These are phyloP conservation scores for Idaea biselata DNA, from an alignment of 2,888 invertebrate genomes.

Conservation along the genomic window DNA sequence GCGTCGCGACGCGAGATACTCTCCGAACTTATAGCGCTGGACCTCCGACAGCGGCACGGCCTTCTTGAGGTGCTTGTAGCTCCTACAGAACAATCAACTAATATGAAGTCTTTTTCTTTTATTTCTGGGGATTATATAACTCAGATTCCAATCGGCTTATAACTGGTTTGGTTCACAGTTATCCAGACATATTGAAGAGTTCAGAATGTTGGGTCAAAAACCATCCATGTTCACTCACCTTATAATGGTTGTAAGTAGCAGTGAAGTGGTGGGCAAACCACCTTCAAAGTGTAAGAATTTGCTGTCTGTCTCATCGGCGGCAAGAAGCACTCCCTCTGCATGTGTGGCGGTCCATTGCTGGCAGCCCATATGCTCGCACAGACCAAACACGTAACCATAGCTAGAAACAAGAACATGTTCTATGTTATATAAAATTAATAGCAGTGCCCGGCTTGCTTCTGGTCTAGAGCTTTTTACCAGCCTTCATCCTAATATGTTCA, in stretches of 20 bases:
- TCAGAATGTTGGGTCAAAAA: no score
- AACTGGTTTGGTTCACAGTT: no score
- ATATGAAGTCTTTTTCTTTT: no score
- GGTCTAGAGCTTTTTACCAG: no score
- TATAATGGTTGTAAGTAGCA: conserved; percentile 80
- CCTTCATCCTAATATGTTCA: no score
- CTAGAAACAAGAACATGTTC: conserved; percentile 60
- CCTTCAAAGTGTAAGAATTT: conserved; percentile 95
- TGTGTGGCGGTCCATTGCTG: conserved; percentile 84
- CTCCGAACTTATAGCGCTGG: conserved; percentile 93
- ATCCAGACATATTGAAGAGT: no score
- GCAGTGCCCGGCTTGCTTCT: not conserved
- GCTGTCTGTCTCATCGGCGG: conserved; percentile 97
- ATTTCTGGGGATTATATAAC: no score
- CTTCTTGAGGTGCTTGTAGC: conserved; percentile 59
- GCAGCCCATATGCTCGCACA: conserved; percentile 87
- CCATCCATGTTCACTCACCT: conserved; percentile 43
- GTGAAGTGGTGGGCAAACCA: conserved; percentile 88
- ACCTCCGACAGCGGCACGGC: conserved; percentile 83
- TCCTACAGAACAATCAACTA: conserved; percentile 34
- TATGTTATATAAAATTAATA: not conserved
- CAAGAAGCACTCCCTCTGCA: conserved; percentile 95
- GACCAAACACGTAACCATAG: conserved; percentile 90
- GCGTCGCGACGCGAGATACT: conserved; percentile 93
- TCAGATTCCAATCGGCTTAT: no score